phyloP scores from a whole-genome alignment of 2,113 vertebrate genomes.

The Engraulis encrasicolus region DNA sequence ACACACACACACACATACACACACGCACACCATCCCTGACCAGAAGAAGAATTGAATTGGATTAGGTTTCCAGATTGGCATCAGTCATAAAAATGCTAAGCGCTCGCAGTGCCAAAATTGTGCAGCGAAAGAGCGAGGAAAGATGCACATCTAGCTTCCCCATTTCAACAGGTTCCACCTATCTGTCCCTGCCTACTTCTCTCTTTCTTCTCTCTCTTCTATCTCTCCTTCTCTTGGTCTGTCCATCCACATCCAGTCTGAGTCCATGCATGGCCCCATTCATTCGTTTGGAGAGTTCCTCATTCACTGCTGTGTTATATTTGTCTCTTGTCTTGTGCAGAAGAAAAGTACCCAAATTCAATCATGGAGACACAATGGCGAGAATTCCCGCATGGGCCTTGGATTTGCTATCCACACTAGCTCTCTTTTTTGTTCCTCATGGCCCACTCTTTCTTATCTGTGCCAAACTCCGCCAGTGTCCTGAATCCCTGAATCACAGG shows the following conservation, averaged over 20 bases:
- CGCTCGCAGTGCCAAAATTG: background rate
- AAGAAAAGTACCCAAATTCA: background rate
- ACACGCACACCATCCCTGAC: too few relatives aligned
- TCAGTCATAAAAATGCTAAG: slow-evolving; percentile 16
- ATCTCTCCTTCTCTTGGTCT: background rate
- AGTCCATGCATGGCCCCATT: background rate
- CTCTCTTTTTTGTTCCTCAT: background rate
- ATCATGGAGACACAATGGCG: background rate
- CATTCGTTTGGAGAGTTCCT: background rate
- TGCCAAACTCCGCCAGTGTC: slow-evolving; percentile 47
- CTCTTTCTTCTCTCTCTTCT: background rate
- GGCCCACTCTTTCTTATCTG: slow-evolving; percentile 38
- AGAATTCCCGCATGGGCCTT: background rate
- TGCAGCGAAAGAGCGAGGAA: background rate
- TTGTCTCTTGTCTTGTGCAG: background rate
- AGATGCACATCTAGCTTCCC: background rate
- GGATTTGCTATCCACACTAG: background rate
- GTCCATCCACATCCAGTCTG: too few relatives aligned
- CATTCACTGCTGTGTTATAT: too few relatives aligned
- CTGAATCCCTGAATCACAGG: slow-evolving; percentile 52
- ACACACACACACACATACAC: too few relatives aligned
- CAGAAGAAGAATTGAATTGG: background rate
- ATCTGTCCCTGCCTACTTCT: background rate
- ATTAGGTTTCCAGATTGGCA: background rate
- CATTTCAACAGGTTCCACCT: background rate